phyloP scores from a whole-genome alignment of 2,888 invertebrate species.

The Agonopterix alstromeriana region DNA sequence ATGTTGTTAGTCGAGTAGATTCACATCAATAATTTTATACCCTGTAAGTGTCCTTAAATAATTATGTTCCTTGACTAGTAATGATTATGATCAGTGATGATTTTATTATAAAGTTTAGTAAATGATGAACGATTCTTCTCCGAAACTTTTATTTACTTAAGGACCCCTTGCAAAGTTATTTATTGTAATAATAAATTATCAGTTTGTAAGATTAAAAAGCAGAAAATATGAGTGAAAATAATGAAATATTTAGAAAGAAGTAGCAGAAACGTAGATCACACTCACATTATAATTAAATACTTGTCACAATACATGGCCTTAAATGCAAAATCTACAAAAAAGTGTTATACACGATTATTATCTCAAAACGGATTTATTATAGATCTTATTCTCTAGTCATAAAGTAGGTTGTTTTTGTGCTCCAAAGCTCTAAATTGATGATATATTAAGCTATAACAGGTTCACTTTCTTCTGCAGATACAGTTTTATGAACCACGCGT shows the following conservation, averaged over 20 bases:
- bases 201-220: too few relatives aligned
- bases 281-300: constrained; percentile 62
- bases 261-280: constrained; percentile 56
- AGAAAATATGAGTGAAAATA: too few relatives aligned
- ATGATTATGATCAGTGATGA: too few relatives aligned
- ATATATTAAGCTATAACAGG: constrained; percentile 46
- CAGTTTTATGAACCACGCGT: constrained; percentile 6
- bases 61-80: too few relatives aligned
- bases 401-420: constrained; percentile 56
- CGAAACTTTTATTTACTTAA: too few relatives aligned
- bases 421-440: constrained; percentile 68
- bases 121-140: too few relatives aligned
- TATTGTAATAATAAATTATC: too few relatives aligned
- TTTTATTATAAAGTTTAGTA: too few relatives aligned
- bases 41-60: too few relatives aligned
- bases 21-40: too few relatives aligned
- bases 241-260: constrained; percentile 23
- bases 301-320: constrained; percentile 69
- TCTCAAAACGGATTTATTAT: constrained; percentile 59
- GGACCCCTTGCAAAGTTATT: too few relatives aligned
- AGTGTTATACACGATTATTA: constrained; percentile 69
- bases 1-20: too few relatives aligned
- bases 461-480: constrained; percentile 23
- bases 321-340: constrained; percentile 72
- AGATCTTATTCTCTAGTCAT: constrained; percentile 58